Percentiles rank a stretch among this genome's conserved stretches.
Evolutionary conservation across 37 sponge, comb jelly and placozoan genomes (phyloP).

Genomic region (Haliclona indistincta): DNA sequence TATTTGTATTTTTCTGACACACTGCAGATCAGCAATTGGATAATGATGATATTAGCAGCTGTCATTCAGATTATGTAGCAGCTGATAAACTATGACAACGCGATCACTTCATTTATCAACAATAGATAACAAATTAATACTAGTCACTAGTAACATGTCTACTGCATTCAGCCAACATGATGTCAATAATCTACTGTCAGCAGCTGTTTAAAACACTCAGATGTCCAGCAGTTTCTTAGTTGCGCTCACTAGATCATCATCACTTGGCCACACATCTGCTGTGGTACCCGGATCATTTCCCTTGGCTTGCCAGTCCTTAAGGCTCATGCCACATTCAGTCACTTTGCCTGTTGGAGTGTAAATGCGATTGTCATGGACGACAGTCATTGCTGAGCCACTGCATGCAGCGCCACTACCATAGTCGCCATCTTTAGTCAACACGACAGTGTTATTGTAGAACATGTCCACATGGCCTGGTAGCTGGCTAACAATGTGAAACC

Average conservation of each 20-base stretch:
- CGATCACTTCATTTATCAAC: too few species aligned
- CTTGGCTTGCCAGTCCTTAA: conserved; percentile 59
- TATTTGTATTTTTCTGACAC: too few species aligned
- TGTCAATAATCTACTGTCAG: too few species aligned
- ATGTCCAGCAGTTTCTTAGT: too few species aligned
- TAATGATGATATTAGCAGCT: too few species aligned
- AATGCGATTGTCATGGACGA: conserved; percentile 56
- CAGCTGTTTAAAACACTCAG: too few species aligned
- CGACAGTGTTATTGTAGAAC: conserved; percentile 64
- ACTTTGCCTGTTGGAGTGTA: conserved; percentile 67
- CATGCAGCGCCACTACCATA: conserved; percentile 44
- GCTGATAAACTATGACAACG: too few species aligned
- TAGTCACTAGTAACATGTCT: too few species aligned
- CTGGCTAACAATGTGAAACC: conserved; percentile 39
- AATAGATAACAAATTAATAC: too few species aligned
- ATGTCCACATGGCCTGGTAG: conserved; percentile 57
- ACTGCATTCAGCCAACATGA: too few species aligned
- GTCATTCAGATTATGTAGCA: too few species aligned
- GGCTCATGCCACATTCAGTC: conserved; percentile 58
- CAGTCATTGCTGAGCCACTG: conserved; percentile 51
- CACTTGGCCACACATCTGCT: conserved; percentile 29
- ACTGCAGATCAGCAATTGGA: too few species aligned
- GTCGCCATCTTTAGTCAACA: conserved; percentile 40
- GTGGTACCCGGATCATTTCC: conserved; percentile 64
- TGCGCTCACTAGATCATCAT: conserved; percentile 37